Evolutionary conservation across 1,140 invertebrate genomes (phyloP).

Genomic region (Meloidogyne floridensis): DNA sequence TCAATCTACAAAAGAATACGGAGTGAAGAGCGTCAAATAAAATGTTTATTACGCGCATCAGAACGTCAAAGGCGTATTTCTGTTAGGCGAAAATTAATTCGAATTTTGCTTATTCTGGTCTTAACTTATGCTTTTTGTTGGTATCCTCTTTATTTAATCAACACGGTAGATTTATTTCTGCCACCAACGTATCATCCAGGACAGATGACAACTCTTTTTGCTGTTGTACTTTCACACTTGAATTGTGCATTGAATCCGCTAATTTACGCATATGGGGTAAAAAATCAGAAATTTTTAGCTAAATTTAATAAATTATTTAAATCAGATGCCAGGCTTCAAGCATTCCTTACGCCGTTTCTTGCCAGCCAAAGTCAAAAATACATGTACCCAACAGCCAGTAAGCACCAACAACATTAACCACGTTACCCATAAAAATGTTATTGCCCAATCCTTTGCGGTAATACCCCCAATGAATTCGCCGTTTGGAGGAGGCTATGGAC

Average conservation of each 20-base stretch:
- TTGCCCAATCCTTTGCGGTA: neutral
- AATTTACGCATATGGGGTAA: slow-evolving; percentile 43
- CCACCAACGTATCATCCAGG: slow-evolving; percentile 33
- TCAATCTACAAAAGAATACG: slow-evolving; percentile 50
- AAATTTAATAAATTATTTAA: slow-evolving; percentile 27
- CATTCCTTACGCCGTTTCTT: slow-evolving; percentile 48
- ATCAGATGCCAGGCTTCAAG: slow-evolving; percentile 51
- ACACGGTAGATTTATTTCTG: slow-evolving; percentile 53
- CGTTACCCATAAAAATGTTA: neutral
- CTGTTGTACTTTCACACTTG: slow-evolving; percentile 51
- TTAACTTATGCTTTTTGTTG: slow-evolving; percentile 52
- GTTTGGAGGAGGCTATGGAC: neutral
- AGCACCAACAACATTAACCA: neutral
- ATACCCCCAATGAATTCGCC: neutral
- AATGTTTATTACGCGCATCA: slow-evolving; percentile 46
- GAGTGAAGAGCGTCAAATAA: slow-evolving; percentile 47
- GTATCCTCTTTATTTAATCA: slow-evolving; percentile 52
- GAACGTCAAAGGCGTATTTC: slow-evolving; percentile 48
- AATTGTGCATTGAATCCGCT: slow-evolving; percentile 53
- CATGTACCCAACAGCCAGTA: neutral
- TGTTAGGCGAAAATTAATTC: slow-evolving; percentile 52
- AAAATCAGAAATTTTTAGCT: neutral
- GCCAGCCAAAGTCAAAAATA: neutral
- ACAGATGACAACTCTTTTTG: slow-evolving; percentile 33
- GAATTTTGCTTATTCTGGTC: slow-evolving; percentile 49